These are phyloP conservation scores for Podarcis muralis DNA, from an alignment of 2,113 vertebrate genomes.

Conservation along the genomic window DNA sequence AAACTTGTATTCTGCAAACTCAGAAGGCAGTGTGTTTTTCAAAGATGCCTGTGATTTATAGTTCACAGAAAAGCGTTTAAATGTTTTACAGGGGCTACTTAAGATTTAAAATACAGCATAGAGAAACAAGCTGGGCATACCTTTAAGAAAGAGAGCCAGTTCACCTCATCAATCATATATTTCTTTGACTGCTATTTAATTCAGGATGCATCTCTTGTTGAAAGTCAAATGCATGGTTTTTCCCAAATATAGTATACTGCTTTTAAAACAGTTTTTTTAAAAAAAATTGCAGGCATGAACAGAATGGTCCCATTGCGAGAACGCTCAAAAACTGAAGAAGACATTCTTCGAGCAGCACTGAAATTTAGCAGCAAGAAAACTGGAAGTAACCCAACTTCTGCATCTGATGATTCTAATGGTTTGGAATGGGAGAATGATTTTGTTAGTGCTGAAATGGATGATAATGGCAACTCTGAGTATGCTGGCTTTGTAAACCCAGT, in stretches of 20 bases:
- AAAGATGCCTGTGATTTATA: neutral
- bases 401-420: conserved; percentile 92
- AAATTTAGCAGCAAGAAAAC: conserved; percentile 74
- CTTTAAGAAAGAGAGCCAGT: neutral
- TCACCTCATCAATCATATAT: neutral
- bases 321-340: conserved; percentile 94
- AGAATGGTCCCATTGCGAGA: conserved; percentile 87
- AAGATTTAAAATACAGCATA: neutral
- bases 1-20: neutral
- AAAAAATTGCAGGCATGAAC: conserved; percentile 83
- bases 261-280: neutral
- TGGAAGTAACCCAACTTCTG: conserved; percentile 85
- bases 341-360: conserved; percentile 91
- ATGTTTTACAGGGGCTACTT: neutral
- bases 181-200: neutral
- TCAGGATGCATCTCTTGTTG: neutral
- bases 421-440: conserved; percentile 99
- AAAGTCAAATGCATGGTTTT: neutral
- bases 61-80: neutral
- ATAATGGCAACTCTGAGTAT: conserved; percentile 87
- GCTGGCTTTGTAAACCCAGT: conserved; percentile 94
- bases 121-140: neutral
- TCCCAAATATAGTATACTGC: neutral
- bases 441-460: conserved; percentile 87
- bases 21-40: neutral